phyloP scores from a whole-genome alignment of 2,797 vertebrate genomes.

The Enteromius anoplus region DNA sequence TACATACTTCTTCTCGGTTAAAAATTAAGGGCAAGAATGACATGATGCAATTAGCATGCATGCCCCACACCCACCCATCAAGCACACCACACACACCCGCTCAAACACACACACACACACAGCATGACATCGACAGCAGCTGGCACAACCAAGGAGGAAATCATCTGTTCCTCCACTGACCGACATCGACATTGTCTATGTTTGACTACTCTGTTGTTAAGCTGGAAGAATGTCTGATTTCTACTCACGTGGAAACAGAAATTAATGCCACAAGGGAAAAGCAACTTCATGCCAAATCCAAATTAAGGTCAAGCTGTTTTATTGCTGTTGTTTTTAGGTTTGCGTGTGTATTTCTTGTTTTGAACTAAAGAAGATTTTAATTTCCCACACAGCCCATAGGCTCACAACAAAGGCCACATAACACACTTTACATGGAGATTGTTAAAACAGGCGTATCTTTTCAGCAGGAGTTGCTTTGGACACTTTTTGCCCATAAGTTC shows the following conservation, averaged over 20 bases:
- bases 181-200: constrained; percentile 41
- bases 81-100: neutral
- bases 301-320: constrained; percentile 41
- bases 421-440: neutral
- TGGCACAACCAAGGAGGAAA: constrained; percentile 37
- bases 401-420: neutral
- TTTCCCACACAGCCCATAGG: neutral
- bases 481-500: neutral
- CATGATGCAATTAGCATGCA: constrained; percentile 33
- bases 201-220: constrained; percentile 41
- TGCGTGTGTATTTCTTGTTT: neutral
- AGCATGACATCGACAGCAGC: constrained; percentile 37
- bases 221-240: constrained; percentile 35
- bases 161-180: constrained; percentile 39
- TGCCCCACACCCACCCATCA: neutral
- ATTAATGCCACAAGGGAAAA: constrained; percentile 25
- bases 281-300: constrained; percentile 28
- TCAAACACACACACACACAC: constrained; percentile 11
- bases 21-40: constrained; percentile 23
- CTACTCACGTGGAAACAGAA: constrained; percentile 39
- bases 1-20: neutral
- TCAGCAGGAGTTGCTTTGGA: neutral
- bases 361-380: neutral
- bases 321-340: constrained; percentile 18
- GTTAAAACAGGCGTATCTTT: neutral